A percentile compares a stretch with the other conserved stretches of the same genome.
phyloP scores from a whole-genome alignment of 2,888 invertebrate species.

The Axea sp. region DNA sequence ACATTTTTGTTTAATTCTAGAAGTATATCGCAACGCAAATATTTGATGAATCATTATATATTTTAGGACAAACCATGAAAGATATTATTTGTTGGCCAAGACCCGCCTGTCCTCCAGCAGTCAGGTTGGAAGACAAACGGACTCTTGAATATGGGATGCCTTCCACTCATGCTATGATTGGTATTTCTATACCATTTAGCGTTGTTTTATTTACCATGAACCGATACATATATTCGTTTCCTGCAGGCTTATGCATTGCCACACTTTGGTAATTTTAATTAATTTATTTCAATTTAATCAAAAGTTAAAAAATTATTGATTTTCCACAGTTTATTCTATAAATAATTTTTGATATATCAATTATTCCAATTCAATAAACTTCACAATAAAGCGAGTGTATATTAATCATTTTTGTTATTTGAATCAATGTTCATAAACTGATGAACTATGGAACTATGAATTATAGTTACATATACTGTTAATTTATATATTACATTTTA shows the following conservation, averaged over 20 bases:
- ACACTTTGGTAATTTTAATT: conserved; percentile 81
- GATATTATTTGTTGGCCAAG: conserved; percentile 93
- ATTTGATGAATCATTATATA: conserved; percentile 14
- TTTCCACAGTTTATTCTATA: too few species aligned
- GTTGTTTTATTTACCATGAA: conserved; percentile 89
- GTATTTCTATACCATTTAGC: conserved; percentile 92
- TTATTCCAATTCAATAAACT: too few species aligned
- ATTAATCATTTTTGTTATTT: too few species aligned
- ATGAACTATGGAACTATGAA: conserved; percentile 17
- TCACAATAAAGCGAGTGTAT: too few species aligned
- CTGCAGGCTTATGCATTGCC: conserved; percentile 82
- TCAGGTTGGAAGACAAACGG: conserved; percentile 92
- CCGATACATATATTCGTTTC: conserved; percentile 87
- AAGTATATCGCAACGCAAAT: too few species aligned
- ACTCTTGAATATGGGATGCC: conserved; percentile 96
- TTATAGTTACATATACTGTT: conserved; percentile 1
- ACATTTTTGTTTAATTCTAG: too few species aligned
- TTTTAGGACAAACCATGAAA: conserved; percentile 90
- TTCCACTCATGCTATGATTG: conserved; percentile 96
- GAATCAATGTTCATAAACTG: conserved; percentile 3
- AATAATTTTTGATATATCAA: too few species aligned
- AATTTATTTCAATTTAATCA: not conserved
- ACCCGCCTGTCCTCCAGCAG: conserved; percentile 89
- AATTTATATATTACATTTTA: conserved; percentile 19
- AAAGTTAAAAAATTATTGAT: not conserved